These are phyloP conservation scores for Zygogramma bicolorata DNA, from an alignment of 2,888 invertebrate species.

Conservation along the genomic window DNA sequence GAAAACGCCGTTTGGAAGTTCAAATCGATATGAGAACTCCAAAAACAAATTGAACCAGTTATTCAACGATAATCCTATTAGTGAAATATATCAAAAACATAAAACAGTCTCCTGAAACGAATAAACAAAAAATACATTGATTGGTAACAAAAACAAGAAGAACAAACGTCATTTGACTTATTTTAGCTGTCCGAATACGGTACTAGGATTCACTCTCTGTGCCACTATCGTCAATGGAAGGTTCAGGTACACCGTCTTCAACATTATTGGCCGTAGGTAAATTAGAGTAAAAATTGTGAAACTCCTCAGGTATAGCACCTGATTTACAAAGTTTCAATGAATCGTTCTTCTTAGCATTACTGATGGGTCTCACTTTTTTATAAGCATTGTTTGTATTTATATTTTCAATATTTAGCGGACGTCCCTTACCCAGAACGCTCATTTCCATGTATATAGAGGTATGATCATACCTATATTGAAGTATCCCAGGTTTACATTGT, in stretches of 20 bases:
- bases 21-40: background rate
- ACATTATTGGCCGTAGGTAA: background rate
- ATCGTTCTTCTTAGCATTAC: constrained; percentile 15
- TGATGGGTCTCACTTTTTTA: constrained; percentile 12
- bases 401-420: background rate
- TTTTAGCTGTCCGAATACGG: background rate
- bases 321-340: constrained; percentile 28
- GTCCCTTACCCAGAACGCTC: no score
- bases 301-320: constrained; percentile 26
- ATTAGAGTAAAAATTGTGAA: constrained; percentile 24
- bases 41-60: background rate
- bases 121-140: background rate
- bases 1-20: background rate
- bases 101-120: background rate
- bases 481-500: constrained; percentile 33
- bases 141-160: background rate
- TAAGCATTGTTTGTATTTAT: background rate
- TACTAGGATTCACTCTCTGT: no score
- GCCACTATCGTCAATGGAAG: background rate
- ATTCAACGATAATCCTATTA: background rate
- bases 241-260: background rate
- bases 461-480: constrained; percentile 38
- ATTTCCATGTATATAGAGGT: background rate
- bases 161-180: background rate
- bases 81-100: background rate